These are phyloP conservation scores for Microctonus brassicae DNA, from an alignment of 2,888 invertebrate genomes.

Conservation along the genomic window DNA sequence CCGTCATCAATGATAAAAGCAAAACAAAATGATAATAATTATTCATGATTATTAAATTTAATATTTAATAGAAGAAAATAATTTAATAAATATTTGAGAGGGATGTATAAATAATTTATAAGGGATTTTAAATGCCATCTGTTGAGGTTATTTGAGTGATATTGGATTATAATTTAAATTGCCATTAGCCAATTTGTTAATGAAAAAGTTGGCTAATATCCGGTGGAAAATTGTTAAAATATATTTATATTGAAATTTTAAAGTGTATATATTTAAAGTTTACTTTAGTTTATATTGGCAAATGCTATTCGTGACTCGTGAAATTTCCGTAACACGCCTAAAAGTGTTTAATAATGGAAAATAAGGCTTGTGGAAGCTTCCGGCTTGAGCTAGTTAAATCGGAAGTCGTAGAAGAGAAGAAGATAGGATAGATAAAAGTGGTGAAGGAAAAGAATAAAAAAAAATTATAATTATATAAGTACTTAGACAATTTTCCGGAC, in stretches of 20 bases:
- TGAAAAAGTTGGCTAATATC: background rate
- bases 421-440: background rate
- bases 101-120: too few species aligned
- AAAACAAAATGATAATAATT: too few species aligned
- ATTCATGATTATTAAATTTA: too few species aligned
- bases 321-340: background rate
- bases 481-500: background rate
- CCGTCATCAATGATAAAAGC: too few species aligned
- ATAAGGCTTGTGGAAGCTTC: constrained; percentile 5
- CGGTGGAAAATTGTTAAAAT: background rate
- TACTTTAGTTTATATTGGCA: background rate
- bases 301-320: constrained; percentile 7
- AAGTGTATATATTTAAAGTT: background rate
- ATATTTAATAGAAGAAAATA: too few species aligned
- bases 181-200: background rate
- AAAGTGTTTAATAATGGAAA: constrained; percentile 18
- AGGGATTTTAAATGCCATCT: background rate
- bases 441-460: background rate
- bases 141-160: background rate
- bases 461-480: background rate
- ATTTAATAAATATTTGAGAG: too few species aligned
- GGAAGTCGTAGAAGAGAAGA: background rate
- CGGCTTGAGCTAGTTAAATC: background rate
- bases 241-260: background rate
- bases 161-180: background rate